Evolutionary conservation across 2,797 vertebrate species (phyloP), one percentile per base, ranked within the genome.

Genomic region (Syngnathus rostellatus): DNA sequence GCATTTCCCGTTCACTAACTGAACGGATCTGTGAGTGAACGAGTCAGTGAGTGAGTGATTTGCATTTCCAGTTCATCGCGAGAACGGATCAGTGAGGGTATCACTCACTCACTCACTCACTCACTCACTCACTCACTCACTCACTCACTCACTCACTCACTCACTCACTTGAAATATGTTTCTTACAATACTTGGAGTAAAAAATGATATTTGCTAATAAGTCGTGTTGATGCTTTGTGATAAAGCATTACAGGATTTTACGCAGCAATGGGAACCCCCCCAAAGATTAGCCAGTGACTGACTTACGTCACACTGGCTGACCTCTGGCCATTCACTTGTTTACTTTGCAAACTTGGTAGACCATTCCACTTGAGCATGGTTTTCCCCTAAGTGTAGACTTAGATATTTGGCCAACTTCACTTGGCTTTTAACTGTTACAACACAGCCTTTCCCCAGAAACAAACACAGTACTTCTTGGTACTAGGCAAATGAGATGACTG

Each of bases 351-450:
- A 57, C 63, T 69, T 74, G 73, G 63, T 63, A 45, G 55, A 69
- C 66, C 60, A 65, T 79, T 74, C 64, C 70, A 43, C 67, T 75
- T 68, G 67, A 72, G n/a, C 45, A 23, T 63, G 76, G 73, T 68
- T 81, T 75, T 51, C 48, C 70, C 78, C 77, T 54, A 6, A 72
- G 61, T 59, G 3, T 31, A 77, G 64, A 81, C 76, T 84, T 87
- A 88, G 84, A 86, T 73, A 80, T 61, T n/a, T 3, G n/a, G 85
- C 86, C 85, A 89, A 81, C 53, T 83, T 87, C 82, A 75, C 83
- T 86, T 83, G 69, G 78, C 72, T 64, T 77, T 43, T 45, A 57
- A 51, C 57, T 51, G 67, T 78, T 75, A 75, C 60, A 69, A 74
- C 74, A 75, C 48, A 66, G 78, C 77, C 82, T 81, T 78, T 82